Evolutionary conservation across 53 echinoderm and acorn worm species (phyloP).

Genomic region (Echinometra lucunter): DNA sequence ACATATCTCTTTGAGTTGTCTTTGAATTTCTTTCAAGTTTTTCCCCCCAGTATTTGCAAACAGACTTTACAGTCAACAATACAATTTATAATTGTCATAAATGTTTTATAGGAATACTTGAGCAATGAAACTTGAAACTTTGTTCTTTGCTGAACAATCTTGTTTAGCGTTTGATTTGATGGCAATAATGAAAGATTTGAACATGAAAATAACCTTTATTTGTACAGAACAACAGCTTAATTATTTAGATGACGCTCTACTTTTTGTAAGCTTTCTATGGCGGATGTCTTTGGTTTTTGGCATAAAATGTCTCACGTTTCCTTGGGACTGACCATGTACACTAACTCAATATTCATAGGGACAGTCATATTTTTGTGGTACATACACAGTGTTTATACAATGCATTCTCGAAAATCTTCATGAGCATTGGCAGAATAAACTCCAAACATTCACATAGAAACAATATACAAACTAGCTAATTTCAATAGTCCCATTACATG

Average conservation of each 20-base stretch:
- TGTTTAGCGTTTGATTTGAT: not conserved
- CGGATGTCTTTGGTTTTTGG: not conserved
- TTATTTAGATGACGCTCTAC: not conserved
- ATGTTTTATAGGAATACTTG: not conserved
- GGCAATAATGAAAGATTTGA: not conserved
- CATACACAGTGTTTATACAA: not conserved
- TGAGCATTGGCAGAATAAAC: not conserved
- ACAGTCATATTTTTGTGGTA: not conserved
- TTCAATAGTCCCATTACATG: not conserved
- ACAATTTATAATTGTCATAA: not conserved
- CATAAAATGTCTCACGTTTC: not conserved
- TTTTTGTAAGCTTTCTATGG: not conserved
- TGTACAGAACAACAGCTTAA: not conserved
- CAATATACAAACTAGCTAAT: not conserved
- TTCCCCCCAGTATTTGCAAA: not conserved
- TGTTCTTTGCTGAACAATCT: slow-evolving; percentile 17
- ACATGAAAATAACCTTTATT: not conserved
- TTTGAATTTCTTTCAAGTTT: not conserved
- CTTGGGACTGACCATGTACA: not conserved
- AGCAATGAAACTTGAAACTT: slow-evolving; percentile 32
- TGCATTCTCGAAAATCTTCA: not conserved
- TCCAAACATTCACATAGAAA: not conserved
- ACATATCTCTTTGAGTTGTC: not conserved
- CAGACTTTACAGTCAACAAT: not conserved
- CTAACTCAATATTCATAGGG: not conserved